Evolutionary conservation across 2,113 vertebrate genomes (phyloP).

Genomic region (Coracopsis vasa): DNA sequence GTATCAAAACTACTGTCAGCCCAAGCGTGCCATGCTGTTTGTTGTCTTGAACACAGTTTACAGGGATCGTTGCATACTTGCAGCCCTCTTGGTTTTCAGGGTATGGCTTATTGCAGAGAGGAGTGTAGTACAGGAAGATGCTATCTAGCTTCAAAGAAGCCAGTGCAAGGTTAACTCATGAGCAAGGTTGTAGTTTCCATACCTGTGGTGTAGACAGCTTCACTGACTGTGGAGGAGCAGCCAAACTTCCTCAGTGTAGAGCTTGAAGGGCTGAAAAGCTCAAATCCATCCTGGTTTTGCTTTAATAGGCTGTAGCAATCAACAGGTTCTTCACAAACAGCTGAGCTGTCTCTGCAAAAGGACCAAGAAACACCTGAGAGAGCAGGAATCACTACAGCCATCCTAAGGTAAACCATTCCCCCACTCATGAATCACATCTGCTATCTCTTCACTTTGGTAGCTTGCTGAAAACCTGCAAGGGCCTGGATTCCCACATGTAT

Average conservation of each 20-base stretch:
- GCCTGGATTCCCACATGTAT: neutral
- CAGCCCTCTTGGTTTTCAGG: neutral
- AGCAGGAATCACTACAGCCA: neutral
- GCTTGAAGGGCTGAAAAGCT: neutral
- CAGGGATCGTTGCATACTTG: neutral
- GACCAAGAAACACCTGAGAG: neutral
- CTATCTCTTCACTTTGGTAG: neutral
- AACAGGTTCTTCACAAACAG: neutral
- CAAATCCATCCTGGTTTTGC: neutral
- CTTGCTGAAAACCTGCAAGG: neutral
- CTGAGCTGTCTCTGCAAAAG: neutral
- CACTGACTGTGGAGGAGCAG: neutral
- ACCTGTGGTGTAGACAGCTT: neutral
- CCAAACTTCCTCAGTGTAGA: neutral
- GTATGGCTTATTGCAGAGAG: neutral
- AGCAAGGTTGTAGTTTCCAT: neutral
- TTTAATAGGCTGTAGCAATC: neutral
- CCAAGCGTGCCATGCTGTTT: neutral
- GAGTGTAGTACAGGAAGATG: neutral
- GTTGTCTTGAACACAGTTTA: neutral
- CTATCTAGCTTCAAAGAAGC: neutral
- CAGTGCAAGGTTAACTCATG: neutral
- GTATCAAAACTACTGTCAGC: neutral
- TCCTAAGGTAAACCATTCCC: neutral
- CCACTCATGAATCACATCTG: neutral